phyloP scores from a whole-genome alignment of 1,140 invertebrate species.

The Pseudomyrmex cubaensis region DNA sequence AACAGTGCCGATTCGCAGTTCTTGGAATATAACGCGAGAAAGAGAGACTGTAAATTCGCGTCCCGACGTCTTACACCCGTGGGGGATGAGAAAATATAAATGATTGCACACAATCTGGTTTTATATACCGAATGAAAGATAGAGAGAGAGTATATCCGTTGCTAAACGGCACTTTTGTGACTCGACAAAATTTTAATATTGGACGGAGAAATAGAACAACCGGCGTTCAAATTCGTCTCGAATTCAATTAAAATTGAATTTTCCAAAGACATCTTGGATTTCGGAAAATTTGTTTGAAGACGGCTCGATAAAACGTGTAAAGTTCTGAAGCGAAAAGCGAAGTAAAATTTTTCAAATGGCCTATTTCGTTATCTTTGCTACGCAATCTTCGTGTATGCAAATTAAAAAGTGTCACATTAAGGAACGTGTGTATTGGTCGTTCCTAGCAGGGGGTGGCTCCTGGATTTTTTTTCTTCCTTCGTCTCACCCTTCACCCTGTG shows the following conservation, averaged over 20 bases:
- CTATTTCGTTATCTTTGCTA: neutral
- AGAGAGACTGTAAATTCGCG: neutral
- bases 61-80: neutral
- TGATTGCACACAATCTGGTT: neutral
- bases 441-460: constrained; percentile 35
- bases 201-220: neutral
- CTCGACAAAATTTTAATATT: constrained; percentile 3
- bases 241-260: no score
- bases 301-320: neutral
- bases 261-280: no score
- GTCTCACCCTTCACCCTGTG: constrained; percentile 48
- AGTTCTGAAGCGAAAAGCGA: neutral
- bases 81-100: neutral
- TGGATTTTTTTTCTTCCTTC: constrained; percentile 54
- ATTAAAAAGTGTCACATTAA: neutral
- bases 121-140: neutral
- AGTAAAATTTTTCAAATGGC: neutral
- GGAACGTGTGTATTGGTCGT: neutral
- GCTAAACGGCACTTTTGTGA: neutral
- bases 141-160: neutral
- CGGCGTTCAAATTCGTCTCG: no score
- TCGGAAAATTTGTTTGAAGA: no score
- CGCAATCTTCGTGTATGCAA: neutral
- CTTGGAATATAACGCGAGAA: neutral
- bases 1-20: neutral